Evolutionary conservation across 2,797 vertebrate genomes (phyloP), one percentile per base, ranked within the genome.

Genomic region (Pteropus rufus): DNA sequence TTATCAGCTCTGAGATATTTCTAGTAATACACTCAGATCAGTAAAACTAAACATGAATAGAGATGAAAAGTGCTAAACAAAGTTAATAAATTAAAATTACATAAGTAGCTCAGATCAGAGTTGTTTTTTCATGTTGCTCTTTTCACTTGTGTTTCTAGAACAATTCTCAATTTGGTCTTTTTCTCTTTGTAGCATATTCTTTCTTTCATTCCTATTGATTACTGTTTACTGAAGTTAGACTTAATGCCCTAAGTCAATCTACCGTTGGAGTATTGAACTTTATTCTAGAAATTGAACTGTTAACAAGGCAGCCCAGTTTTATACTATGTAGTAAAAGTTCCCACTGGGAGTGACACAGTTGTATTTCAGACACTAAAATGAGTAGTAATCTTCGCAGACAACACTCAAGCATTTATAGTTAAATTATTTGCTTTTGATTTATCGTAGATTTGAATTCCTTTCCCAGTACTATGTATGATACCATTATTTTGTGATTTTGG

Each of bases 391-490:
- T 54, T 16, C 84, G 5, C 16, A 93, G 82, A 72, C 16, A 82
- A 36, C 24, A 36, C 6, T 87, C 10, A 36, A n/a, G 0, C 83
- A 69, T 82, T 81, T 91, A 18, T 39, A 89, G 23, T 70, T 70
- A 87, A 70, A 70, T 93, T 89, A 89, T 73, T 94, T 77, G 73
- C 67, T 91, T 94, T 54, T 67, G 36, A 52, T n/a, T 85, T 93
- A 65, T 87, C 24, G 31, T n/a, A 60, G 49, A 88, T 93, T 95
- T 64, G n/a, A 97, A 94, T 89, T 96, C 8, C 10, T 90, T 92
- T 39, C 34, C 34, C 21, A 54, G 1, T 89, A 49, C n/a, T 8
- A 64, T 24, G 8, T 39, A 21, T 70, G 16, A 67, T 93, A 8
- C 49, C 19, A 93, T 88, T 88, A 70, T 60, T 91, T 76, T 9